A percentile compares a stretch with the other conserved stretches of the same genome.
Evolutionary conservation across 53 echinoderm and acorn worm genomes (phyloP).

Genomic region (Stichopus horrens): DNA sequence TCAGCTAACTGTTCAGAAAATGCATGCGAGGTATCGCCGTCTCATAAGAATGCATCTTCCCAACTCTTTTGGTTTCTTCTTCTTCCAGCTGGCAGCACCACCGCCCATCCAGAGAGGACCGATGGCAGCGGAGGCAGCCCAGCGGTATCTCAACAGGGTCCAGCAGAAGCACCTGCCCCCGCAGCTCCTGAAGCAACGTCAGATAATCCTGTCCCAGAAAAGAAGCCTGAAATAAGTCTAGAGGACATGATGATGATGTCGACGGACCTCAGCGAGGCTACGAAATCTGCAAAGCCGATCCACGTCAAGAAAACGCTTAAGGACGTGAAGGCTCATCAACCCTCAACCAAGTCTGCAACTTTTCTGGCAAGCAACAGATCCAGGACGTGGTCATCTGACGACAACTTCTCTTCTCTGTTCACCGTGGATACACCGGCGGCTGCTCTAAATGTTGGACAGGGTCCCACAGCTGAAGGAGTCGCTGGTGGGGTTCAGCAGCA

Average conservation of each 20-base stretch:
- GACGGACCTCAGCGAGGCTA: conserved; percentile 63
- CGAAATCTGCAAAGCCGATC: conserved; percentile 55
- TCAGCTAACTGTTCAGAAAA: too few species aligned
- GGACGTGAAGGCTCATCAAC: conserved; percentile 45
- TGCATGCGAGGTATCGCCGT: too few species aligned
- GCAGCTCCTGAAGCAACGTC: background rate
- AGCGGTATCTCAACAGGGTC: background rate
- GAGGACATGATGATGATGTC: conserved; percentile 87
- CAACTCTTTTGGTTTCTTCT: background rate
- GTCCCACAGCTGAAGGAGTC: background rate
- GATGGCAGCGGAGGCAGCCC: background rate
- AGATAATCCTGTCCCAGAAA: background rate
- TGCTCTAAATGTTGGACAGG: background rate
- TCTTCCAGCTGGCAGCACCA: background rate
- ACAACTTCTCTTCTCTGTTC: conserved; percentile 71
- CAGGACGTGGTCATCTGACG: conserved; percentile 56
- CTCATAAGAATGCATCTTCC: background rate
- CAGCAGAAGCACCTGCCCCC: background rate
- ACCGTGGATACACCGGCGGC: conserved; percentile 28
- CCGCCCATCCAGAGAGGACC: background rate
- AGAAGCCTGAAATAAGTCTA: conserved; percentile 47
- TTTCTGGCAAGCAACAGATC: conserved; percentile 47
- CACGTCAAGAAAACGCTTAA: conserved; percentile 64
- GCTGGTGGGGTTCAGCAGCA: background rate
- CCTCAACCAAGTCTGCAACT: background rate